phyloP scores from a whole-genome alignment of 1,140 invertebrate species.

The Diabrotica virgifera region DNA sequence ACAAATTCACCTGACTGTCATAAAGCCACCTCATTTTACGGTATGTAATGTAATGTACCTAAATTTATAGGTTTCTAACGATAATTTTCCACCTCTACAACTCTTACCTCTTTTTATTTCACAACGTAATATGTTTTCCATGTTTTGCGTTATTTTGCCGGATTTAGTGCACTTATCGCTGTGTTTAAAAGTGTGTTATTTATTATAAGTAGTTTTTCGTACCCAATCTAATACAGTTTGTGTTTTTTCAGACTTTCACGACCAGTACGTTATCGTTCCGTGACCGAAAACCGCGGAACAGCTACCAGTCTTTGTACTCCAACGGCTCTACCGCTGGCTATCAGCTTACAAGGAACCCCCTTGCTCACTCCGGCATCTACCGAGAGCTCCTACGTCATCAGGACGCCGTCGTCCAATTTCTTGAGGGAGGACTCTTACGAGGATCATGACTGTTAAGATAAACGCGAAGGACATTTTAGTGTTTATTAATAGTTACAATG shows the following conservation, averaged over 20 bases:
- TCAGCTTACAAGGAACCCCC: constrained; percentile 60
- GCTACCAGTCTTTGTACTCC: constrained; percentile 57
- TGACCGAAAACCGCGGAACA: constrained; percentile 58
- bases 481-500: too few relatives aligned
- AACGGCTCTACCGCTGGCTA: constrained; percentile 59
- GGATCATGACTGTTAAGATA: constrained; percentile 42
- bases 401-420: constrained; percentile 45
- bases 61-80: too few relatives aligned
- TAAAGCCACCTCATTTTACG: too few relatives aligned
- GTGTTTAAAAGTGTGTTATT: too few relatives aligned
- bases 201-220: background rate
- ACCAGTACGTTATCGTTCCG: constrained; percentile 59
- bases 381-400: constrained; percentile 43
- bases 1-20: too few relatives aligned
- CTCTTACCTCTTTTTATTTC: too few relatives aligned
- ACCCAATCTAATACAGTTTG: constrained; percentile 5
- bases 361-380: constrained; percentile 54
- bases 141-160: too few relatives aligned
- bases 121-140: too few relatives aligned
- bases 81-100: too few relatives aligned
- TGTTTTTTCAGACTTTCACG: constrained; percentile 53
- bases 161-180: too few relatives aligned
- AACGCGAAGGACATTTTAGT: background rate
- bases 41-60: too few relatives aligned
- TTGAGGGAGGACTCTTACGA: constrained; percentile 39